Evolutionary conservation across 2,888 invertebrate species (phyloP), one percentile per base, ranked within the genome.

Genomic region (Leptothorax acervorum): DNA sequence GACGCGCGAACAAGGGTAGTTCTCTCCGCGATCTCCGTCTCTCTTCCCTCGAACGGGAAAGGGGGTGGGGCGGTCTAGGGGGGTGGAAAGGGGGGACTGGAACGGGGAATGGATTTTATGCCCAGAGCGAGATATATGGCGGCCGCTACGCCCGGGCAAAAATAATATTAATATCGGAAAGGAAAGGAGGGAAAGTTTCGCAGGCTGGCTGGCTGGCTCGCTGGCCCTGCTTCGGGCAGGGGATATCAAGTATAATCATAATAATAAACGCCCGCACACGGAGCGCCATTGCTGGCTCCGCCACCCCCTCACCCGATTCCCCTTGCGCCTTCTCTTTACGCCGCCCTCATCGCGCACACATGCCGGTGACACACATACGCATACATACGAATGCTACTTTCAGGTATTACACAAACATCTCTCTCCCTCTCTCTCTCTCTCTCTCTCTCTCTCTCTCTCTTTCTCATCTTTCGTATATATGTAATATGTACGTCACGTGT

Each of bases 121-220:
- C 94, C 94, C 94, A 94, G 94, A 93, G 93, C 93, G 94, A 94
- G 94, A 94, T 94, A 94, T 94, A 94, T 94, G 94, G 94, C 94
- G 94, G 94, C 94, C 94, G 94, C 94, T 94, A 94, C 93, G 94
- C 94, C 94, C 94, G 94, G 94, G 94, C 94, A 94, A 94, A 94
- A 94, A 94, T 94, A 94, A 94, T 94, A 94, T 94, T 94, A 94
- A 94, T 94, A 94, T 94, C 94, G 94, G 94, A 94, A 94, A 94
- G 94, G 93, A 94, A 93, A 93, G 93, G 94, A 94, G 94, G 94
- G 94, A 94, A 94, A 94, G 94, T 94, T 94, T 94, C 92, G 94
- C 94, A 93, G 94, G 93, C 93, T 93, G 92, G 88, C 85, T 89
- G 82, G 63, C 62, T 62, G 62, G 57, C 92, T 93, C 93, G 76